These are phyloP conservation scores for Hylomyscus alleni DNA, from an alignment of 2,797 vertebrate genomes.

Conservation along the genomic window DNA sequence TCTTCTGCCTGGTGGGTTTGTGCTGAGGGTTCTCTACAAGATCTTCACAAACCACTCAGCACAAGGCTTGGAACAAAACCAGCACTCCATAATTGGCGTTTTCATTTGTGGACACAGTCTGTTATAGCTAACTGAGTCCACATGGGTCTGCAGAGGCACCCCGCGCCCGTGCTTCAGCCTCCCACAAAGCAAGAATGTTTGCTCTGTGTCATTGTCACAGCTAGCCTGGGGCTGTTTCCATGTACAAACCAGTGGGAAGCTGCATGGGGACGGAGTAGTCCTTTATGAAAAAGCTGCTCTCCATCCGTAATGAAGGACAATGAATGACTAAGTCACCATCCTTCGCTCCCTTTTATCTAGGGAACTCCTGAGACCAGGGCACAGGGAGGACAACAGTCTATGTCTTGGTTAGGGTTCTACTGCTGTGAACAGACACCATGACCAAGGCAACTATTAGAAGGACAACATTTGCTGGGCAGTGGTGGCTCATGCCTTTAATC, in stretches of 20 bases:
- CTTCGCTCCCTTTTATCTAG: neutral
- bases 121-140: neutral
- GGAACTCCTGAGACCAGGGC: rapidly evolving
- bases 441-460: neutral
- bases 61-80: neutral
- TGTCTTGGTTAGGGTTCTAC: neutral
- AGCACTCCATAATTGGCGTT: neutral
- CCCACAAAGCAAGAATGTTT: neutral
- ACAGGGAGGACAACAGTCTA: neutral
- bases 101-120: neutral
- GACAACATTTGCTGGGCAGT: neutral
- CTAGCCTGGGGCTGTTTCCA: neutral
- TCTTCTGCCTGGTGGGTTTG: neutral
- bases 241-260: neutral
- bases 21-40: neutral
- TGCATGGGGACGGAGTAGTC: neutral
- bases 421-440: neutral
- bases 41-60: neutral
- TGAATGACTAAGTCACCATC: rapidly evolving
- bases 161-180: neutral
- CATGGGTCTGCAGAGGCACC: rapidly evolving
- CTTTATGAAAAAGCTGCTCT: neutral
- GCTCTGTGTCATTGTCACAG: neutral
- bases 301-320: slow-evolving; percentile 44
- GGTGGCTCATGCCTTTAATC: no score